Conservation (phyloP, 2,888 invertebrate genomes). For the Chymomyza fuscimana region DNA sequence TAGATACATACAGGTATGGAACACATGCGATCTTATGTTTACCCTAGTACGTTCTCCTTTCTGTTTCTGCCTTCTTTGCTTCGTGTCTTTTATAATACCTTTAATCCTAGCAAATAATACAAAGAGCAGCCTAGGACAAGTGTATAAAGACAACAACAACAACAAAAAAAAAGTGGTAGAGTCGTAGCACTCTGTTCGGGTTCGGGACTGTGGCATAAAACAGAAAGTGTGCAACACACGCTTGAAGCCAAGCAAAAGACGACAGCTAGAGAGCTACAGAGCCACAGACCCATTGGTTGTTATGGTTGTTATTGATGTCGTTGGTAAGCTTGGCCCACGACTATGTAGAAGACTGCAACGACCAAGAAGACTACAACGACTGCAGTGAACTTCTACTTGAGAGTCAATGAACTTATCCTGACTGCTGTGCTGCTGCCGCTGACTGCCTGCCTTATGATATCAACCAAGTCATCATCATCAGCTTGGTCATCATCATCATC, state of each 20-base stretch:
- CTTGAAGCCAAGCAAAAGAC: conserved; percentile 64
- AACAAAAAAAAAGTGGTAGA: conserved; percentile 16
- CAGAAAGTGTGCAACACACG: conserved; percentile 72
- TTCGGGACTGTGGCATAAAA: conserved; percentile 53
- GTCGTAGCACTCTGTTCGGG: conserved; percentile 7
- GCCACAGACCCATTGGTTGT: conserved; percentile 22
- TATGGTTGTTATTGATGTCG: conserved; percentile 23
- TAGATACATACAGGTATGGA: conserved; percentile 3
- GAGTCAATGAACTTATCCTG: conserved; percentile 74
- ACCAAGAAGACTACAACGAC: not conserved
- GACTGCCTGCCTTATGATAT: conserved; percentile 51
- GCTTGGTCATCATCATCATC: not conserved
- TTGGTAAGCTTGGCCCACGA: conserved; percentile 31
- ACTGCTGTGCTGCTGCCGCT: conserved; percentile 23
- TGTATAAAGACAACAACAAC: conserved; percentile 31
- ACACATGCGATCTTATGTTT: conserved; percentile 41
- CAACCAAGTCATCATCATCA: conserved; percentile 60
- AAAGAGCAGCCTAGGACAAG: conserved; percentile 60
- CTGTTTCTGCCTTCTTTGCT: conserved; percentile 23
- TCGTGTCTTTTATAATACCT: conserved; percentile 58
- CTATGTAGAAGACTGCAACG: conserved; percentile 13
- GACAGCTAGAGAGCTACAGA: conserved; percentile 27
- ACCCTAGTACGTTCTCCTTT: conserved; percentile 29
- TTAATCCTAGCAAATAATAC: conserved; percentile 73
- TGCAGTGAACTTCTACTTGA: conserved; percentile 72